Base-by-base conservation (phyloP, 2,888 invertebrate genomes). In the Punctoribates punctum region DNA sequence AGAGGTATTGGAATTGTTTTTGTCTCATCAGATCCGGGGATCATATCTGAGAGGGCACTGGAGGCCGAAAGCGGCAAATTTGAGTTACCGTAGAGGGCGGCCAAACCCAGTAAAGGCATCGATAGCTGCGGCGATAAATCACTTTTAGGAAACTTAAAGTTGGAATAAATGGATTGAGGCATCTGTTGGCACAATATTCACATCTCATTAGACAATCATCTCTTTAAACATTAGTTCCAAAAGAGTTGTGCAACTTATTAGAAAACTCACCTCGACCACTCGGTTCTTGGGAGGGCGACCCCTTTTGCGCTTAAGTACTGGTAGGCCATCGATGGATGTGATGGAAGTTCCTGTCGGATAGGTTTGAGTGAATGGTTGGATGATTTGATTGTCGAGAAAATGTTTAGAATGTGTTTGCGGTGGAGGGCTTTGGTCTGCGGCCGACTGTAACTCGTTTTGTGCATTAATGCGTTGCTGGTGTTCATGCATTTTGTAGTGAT, bases 281-380 rank as follows among this genome's bases (percentile, higher is more conserved):
- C 75, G 73, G 84, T 96, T 96, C 86, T 97, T 97, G 17, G 96
- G 96, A n/a, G 97, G 97, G 78, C 97, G 87, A 65, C 97, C 96
- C 42, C 96, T 88, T 82, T 96, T 94, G 78, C 95, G 88, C 83
- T 93, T 91, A 83, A 94, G 94, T 89, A 95, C 92, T 11, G 77
- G 76, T 1, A 77, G 51, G 74, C 93, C 93, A 83, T 95, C 94
- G 80, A 94, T 88, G 48, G 92, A 91, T 78, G 90, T 91, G 6
- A 77, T 73, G 34, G 77, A 60, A n/a, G 76, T 76, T 25, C 76
- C 76, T 11, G 76, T 51, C 11, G 76, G 73, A 76, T 73, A 77
- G 17, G 76, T 60, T 34, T 76, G 77, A n/a, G 73, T 73, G 17
- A 75, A 54, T 17, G 77, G 76, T 54, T 72, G 67, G 17, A 42